Evolutionary conservation across 2,113 vertebrate species (phyloP).

Genomic region (Phaethon lepturus): DNA sequence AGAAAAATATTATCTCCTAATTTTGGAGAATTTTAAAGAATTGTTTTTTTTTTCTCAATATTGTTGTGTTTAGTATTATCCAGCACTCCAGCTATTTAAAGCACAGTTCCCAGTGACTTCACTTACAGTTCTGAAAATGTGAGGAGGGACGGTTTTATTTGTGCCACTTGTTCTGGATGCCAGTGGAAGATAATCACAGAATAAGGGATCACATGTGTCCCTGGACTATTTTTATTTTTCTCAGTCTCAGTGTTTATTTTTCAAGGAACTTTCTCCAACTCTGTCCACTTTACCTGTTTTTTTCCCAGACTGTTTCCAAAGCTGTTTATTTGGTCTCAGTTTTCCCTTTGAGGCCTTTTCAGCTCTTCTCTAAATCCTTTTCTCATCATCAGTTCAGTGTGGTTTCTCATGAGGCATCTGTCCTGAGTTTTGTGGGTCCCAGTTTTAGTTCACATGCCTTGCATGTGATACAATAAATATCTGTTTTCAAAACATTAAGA

Average conservation of each 20-base stretch:
- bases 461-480: neutral
- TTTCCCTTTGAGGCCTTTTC: neutral
- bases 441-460: neutral
- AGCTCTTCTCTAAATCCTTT: neutral
- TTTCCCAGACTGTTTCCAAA: neutral
- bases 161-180: neutral
- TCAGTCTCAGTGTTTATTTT: neutral
- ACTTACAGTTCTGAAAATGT: neutral
- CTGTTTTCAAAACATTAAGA: neutral
- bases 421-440: neutral
- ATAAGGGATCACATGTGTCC: neutral
- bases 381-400: neutral
- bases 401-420: neutral
- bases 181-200: neutral
- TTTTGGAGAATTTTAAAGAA: neutral
- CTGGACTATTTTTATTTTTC: neutral
- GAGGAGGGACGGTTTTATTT: neutral
- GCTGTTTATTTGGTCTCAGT: neutral
- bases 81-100: neutral
- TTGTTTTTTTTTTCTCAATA: neutral
- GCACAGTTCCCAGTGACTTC: neutral
- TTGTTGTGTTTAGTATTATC: neutral
- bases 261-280: neutral
- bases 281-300: neutral
- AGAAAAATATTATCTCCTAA: neutral